A percentile compares a stretch with the other conserved stretches of the same genome.
phyloP scores from a whole-genome alignment of 2,797 vertebrate species.

The Ctenosaura bakeri region DNA sequence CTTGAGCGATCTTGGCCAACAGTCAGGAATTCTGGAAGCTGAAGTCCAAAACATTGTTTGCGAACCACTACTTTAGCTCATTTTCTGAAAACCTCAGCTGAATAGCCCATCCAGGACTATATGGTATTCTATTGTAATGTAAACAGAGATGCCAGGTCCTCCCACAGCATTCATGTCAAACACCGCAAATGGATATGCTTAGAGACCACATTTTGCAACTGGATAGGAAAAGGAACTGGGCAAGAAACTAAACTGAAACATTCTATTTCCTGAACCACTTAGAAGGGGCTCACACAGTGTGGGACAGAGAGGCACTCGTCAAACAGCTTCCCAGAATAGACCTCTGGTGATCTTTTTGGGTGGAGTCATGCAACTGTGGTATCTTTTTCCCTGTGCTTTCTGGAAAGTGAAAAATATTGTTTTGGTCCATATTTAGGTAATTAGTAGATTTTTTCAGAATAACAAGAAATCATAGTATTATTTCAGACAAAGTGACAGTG shows the following conservation, averaged over 20 bases:
- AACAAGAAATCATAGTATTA: not conserved
- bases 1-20: too few species aligned
- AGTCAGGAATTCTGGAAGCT: too few species aligned
- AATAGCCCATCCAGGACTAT: not conserved
- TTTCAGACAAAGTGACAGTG: not conserved
- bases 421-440: not conserved
- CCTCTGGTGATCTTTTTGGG: rapidly evolving
- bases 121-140: not conserved
- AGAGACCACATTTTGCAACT: not conserved
- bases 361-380: not conserved
- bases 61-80: too few species aligned
- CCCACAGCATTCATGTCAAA: not conserved
- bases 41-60: too few species aligned
- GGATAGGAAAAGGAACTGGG: not conserved
- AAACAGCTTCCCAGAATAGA: constrained; percentile 8
- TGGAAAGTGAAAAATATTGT: not conserved
- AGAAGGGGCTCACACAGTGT: not conserved
- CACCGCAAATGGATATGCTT: not conserved
- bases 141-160: not conserved
- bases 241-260: not conserved
- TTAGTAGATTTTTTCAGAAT: not conserved
- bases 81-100: not conserved
- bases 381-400: not conserved
- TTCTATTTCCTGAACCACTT: not conserved
- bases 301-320: not conserved